A percentile compares a stretch with the other conserved stretches of the same genome.
These are phyloP conservation scores for Arrhopalites spinosus DNA, from an alignment of 2,888 invertebrate genomes.

Conservation along the genomic window DNA sequence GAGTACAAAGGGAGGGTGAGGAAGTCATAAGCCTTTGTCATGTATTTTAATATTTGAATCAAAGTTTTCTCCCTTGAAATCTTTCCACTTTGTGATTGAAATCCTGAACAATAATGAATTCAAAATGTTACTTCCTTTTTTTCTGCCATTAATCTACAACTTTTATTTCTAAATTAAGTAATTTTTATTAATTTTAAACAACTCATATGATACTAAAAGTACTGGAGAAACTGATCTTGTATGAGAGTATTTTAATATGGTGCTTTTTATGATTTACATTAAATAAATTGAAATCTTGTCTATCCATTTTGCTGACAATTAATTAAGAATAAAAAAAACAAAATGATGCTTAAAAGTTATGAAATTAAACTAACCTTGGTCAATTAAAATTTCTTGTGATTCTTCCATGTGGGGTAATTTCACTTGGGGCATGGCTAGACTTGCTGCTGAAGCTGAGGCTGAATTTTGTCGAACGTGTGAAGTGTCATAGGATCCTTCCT, in stretches of 20 bases:
- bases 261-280: too few relatives aligned
- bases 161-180: too few relatives aligned
- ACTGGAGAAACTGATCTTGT: neutral
- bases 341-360: neutral
- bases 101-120: slow-evolving; percentile 13
- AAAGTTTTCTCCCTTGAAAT: slow-evolving; percentile 46
- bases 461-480: slow-evolving; percentile 42
- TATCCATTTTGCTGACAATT: too few relatives aligned
- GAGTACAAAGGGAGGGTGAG: slow-evolving; percentile 89
- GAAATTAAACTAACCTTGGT: neutral
- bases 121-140: neutral
- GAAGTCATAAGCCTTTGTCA: slow-evolving; percentile 85
- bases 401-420: neutral
- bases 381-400: neutral
- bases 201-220: neutral
- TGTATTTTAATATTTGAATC: slow-evolving; percentile 67
- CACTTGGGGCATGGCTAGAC: slow-evolving; percentile 19
- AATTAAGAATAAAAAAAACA: too few relatives aligned
- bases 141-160: neutral
- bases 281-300: too few relatives aligned
- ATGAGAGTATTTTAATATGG: neutral
- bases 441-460: slow-evolving; percentile 17
- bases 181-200: too few relatives aligned
- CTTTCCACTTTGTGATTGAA: slow-evolving; percentile 5
- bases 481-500: slow-evolving; percentile 48